Percentiles rank a stretch among this genome's conserved stretches.
Evolutionary conservation across 1,140 invertebrate genomes (phyloP).

Genomic region (Ostrea edulis): DNA sequence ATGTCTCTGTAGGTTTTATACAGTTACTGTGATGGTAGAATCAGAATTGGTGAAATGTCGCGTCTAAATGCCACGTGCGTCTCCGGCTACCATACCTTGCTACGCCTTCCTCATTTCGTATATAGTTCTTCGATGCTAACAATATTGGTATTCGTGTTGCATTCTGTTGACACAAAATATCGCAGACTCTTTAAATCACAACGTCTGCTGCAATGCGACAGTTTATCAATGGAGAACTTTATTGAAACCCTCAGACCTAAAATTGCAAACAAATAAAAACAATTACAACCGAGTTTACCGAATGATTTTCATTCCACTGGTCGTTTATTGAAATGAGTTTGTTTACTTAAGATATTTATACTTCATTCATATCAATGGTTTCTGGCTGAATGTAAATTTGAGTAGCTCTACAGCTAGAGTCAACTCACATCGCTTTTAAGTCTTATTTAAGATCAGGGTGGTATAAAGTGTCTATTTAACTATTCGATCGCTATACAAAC

Average conservation of each 20-base stretch:
- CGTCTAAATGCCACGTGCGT: background rate
- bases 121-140: background rate
- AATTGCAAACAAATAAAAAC: conserved; percentile 1
- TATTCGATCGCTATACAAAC: conserved; percentile 1
- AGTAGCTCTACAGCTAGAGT: conserved; percentile 17
- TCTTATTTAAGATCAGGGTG: conserved; percentile 35
- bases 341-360: conserved; percentile 29
- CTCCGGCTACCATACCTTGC: background rate
- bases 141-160: conserved; percentile 25
- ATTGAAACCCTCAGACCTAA: background rate
- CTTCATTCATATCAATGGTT: conserved; percentile 36
- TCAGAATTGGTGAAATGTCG: background rate
- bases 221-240: background rate
- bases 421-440: conserved; percentile 30
- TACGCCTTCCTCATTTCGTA: background rate
- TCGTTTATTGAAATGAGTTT: conserved; percentile 19
- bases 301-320: conserved; percentile 21
- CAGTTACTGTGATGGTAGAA: background rate
- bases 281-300: background rate
- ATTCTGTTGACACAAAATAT: conserved; percentile 34
- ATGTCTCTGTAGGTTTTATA: background rate
- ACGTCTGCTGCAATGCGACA: background rate
- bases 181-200: background rate
- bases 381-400: conserved; percentile 31
- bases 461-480: conserved; percentile 33